Conservation (phyloP, 2,113 vertebrate genomes). For the Phainopepla nitens region DNA sequence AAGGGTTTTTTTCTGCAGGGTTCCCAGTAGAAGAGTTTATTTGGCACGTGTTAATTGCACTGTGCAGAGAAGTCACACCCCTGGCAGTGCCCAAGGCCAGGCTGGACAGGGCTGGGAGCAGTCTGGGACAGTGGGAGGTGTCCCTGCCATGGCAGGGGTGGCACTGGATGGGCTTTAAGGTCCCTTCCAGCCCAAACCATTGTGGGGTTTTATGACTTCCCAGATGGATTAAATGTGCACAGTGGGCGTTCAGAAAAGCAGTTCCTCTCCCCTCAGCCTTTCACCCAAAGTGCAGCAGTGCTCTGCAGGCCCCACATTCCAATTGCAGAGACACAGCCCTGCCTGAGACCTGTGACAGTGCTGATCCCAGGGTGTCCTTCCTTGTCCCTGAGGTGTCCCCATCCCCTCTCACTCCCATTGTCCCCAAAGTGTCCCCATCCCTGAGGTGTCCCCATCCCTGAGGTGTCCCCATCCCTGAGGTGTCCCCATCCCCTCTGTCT, state of each 20-base stretch:
- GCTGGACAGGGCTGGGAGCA: neutral
- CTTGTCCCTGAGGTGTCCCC: neutral
- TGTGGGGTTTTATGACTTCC: neutral
- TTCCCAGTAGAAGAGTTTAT: neutral
- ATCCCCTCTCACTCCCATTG: neutral
- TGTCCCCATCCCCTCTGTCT: no score
- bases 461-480: no score
- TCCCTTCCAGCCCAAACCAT: neutral
- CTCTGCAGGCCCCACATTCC: neutral
- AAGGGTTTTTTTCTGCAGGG: neutral
- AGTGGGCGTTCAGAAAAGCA: neutral
- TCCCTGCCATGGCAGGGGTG: neutral
- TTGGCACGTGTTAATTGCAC: neutral
- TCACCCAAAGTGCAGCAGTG: neutral
- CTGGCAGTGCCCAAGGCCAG: neutral
- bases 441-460: no score
- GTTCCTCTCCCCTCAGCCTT: neutral
- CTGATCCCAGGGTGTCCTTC: accelerated
- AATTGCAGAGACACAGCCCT: accelerated
- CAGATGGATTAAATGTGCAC: neutral
- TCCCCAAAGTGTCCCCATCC: no score
- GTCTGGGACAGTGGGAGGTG: neutral
- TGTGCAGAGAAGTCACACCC: neutral
- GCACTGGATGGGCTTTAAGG: accelerated
- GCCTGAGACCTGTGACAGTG: neutral